phyloP scores from a whole-genome alignment of 2,113 vertebrate species.

The Geothlypis trichas region DNA sequence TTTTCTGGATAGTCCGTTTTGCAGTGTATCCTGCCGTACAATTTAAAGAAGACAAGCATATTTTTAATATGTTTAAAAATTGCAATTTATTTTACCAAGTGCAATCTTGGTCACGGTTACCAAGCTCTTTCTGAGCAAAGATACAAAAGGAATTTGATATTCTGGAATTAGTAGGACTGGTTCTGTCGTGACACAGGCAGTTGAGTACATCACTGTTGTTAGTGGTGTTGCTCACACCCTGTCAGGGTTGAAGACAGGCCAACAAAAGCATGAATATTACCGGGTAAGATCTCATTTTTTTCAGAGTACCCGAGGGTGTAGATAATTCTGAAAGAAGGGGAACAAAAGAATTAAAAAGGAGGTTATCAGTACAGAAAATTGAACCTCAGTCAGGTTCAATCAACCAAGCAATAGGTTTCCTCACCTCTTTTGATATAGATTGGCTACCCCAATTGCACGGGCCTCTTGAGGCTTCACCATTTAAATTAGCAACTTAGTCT shows the following conservation, averaged over 20 bases:
- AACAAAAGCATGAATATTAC: slow-evolving; percentile 13
- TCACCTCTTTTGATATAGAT: neutral
- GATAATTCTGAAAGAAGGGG: slow-evolving; percentile 27
- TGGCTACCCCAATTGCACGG: neutral
- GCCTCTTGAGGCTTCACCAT: neutral
- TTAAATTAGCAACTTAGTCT: slow-evolving; percentile 17
- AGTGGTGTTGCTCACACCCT: neutral
- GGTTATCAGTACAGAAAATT: slow-evolving; percentile 51
- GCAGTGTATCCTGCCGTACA: neutral
- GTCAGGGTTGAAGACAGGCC: neutral
- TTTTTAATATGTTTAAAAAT: neutral
- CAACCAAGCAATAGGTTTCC: slow-evolving; percentile 41
- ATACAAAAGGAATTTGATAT: neutral
- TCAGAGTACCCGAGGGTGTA: neutral
- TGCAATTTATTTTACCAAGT: neutral
- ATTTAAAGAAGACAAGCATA: neutral
- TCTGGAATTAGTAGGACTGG: neutral
- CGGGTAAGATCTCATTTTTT: neutral
- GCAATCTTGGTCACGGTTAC: neutral
- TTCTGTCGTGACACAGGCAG: neutral
- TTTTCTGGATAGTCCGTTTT: neutral
- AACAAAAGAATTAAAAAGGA: slow-evolving; percentile 49
- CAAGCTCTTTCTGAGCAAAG: neutral
- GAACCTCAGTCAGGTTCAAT: slow-evolving; percentile 14
- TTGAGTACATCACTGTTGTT: neutral